phyloP scores from a whole-genome alignment of 2,113 vertebrate genomes.

The Prolemur simus region DNA sequence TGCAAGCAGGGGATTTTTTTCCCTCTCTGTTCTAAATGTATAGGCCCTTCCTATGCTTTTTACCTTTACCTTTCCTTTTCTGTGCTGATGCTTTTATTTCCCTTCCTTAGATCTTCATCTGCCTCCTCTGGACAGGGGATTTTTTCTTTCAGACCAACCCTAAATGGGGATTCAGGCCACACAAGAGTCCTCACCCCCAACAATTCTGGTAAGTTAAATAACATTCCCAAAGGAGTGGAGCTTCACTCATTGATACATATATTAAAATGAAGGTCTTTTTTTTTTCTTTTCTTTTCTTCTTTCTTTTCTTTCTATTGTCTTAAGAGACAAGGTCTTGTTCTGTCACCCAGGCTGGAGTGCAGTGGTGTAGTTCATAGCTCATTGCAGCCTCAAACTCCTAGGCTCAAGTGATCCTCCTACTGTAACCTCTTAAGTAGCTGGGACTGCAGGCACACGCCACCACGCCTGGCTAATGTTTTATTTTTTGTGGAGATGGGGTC shows the following conservation, averaged over 20 bases:
- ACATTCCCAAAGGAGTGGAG: background rate
- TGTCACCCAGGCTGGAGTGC: too few relatives aligned
- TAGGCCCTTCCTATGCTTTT: background rate
- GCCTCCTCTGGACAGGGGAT: slow-evolving; percentile 60
- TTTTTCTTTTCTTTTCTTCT: too few relatives aligned
- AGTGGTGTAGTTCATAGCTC: too few relatives aligned
- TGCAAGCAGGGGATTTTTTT: background rate
- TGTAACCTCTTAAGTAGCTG: too few relatives aligned
- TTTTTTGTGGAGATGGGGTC: too few relatives aligned
- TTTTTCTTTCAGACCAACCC: slow-evolving; percentile 54
- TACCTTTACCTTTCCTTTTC: slow-evolving; percentile 12
- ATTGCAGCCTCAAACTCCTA: too few relatives aligned
- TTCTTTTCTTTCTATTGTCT: too few relatives aligned
- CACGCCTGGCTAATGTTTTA: too few relatives aligned
- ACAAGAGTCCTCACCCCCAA: slow-evolving; percentile 55
- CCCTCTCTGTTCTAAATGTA: background rate
- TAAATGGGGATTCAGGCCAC: slow-evolving; percentile 51
- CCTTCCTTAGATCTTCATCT: slow-evolving; percentile 66
- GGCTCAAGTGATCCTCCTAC: too few relatives aligned
- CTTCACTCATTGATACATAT: background rate
- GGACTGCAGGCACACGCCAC: too few relatives aligned
- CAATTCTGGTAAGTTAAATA: slow-evolving; percentile 69
- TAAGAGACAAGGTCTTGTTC: too few relatives aligned
- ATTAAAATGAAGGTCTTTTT: background rate
- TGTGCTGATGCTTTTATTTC: slow-evolving; percentile 39